Evolutionary conservation across 1,140 invertebrate species (phyloP).

Genomic region (Plectus sambesii): DNA sequence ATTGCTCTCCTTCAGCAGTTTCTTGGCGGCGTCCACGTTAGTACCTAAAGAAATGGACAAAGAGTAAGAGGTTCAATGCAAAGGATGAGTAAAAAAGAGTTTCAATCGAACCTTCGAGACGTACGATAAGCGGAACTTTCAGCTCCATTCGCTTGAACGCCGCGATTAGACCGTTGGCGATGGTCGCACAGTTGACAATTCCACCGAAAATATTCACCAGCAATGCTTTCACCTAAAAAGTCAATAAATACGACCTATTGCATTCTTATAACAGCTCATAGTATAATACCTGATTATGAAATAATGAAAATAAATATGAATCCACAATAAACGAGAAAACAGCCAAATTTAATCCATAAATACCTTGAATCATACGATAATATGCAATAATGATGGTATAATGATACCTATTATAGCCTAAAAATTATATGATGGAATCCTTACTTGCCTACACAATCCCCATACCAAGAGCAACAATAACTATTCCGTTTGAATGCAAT

Average conservation of each 20-base stretch:
- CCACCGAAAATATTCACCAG: constrained; percentile 98
- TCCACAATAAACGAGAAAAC: constrained; percentile 9
- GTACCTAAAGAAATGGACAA: constrained; percentile 58
- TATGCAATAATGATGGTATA: too few species aligned
- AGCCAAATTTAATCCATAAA: constrained; percentile 1
- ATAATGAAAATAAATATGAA: neutral
- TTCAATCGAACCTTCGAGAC: constrained; percentile 63
- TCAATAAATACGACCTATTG: neutral
- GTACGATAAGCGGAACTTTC: constrained; percentile 74
- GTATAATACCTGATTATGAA: constrained; percentile 2
- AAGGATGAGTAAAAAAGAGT: too few species aligned
- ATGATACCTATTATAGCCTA: too few species aligned
- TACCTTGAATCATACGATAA: neutral
- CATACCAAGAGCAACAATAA: too few species aligned
- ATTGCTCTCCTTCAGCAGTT: constrained; percentile 66
- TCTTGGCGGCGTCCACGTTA: constrained; percentile 58
- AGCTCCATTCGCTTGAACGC: constrained; percentile 69
- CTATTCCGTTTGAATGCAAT: too few species aligned
- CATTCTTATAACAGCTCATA: neutral
- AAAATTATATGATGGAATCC: too few species aligned
- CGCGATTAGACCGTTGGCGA: constrained; percentile 83
- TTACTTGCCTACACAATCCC: too few species aligned
- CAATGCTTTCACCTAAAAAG: constrained; percentile 67
- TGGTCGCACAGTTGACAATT: constrained; percentile 93
- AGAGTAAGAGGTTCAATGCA: too few species aligned